Percentiles rank a stretch among this genome's conserved stretches.
Evolutionary conservation across 2,113 vertebrate genomes (phyloP).

Genomic region (Australoheros scitulus): DNA sequence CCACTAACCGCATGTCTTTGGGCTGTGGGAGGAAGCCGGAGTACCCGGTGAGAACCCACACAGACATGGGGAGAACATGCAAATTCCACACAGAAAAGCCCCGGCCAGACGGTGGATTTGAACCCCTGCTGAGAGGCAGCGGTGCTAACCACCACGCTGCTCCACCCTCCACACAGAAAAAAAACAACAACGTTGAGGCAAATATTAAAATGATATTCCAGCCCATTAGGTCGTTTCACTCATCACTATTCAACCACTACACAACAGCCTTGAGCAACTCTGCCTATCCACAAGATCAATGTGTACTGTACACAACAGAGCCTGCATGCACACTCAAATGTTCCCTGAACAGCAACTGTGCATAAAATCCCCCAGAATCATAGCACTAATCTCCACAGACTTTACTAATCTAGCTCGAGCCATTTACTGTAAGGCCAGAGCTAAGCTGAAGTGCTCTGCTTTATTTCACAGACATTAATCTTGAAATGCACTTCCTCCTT

Average conservation of each 20-base stretch:
- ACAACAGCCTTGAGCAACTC: not conserved
- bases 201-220: not conserved
- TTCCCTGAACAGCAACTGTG: not conserved
- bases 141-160: not conserved
- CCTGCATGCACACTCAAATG: not conserved
- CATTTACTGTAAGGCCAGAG: slow-evolving; percentile 4
- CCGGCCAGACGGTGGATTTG: too few species aligned
- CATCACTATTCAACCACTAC: not conserved
- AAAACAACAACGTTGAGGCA: not conserved
- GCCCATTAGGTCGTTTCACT: not conserved
- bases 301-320: not conserved
- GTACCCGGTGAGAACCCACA: too few species aligned
- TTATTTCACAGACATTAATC: slow-evolving; percentile 14
- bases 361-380: not conserved
- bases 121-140: too few species aligned
- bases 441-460: not conserved
- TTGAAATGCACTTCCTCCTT: not conserved
- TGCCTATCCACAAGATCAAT: not conserved
- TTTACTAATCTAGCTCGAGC: slow-evolving; percentile 39
- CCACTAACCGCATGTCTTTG: too few species aligned
- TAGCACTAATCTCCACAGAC: not conserved
- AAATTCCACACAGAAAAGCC: too few species aligned
- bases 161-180: not conserved
- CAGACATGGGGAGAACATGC: too few species aligned
- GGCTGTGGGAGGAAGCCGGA: too few species aligned